Evolutionary conservation across 2,113 vertebrate genomes (phyloP).

Genomic region (Ranitomeya variabilis): DNA sequence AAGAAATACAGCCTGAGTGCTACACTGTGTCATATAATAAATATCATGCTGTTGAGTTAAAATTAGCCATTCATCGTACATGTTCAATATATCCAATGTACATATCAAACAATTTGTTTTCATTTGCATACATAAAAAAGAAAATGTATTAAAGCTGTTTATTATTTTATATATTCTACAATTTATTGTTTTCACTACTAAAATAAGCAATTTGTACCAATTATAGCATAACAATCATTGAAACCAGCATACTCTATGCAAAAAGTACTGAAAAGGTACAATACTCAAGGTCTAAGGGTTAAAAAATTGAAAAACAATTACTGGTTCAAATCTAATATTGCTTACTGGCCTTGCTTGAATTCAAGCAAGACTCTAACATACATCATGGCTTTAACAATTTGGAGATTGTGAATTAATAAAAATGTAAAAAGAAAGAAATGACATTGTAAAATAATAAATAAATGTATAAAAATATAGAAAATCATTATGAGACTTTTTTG

Average conservation of each 20-base stretch:
- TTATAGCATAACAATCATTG: conserved; percentile 67
- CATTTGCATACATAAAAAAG: conserved; percentile 60
- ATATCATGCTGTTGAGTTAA: conserved; percentile 52
- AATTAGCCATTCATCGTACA: conserved; percentile 33
- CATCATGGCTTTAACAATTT: conserved; percentile 67
- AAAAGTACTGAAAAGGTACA: conserved; percentile 66
- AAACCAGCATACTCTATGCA: conserved; percentile 64
- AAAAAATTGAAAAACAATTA: conserved; percentile 66
- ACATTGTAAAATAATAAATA: not conserved
- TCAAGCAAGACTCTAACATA: conserved; percentile 68
- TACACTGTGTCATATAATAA: conserved; percentile 53
- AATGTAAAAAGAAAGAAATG: not conserved
- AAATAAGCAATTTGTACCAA: conserved; percentile 63
- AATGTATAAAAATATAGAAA: conserved; percentile 30
- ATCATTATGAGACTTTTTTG: conserved; percentile 35
- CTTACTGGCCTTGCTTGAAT: conserved; percentile 70
- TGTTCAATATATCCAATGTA: conserved; percentile 33
- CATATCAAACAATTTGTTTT: conserved; percentile 61
- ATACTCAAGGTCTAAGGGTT: conserved; percentile 64
- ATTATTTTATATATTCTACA: conserved; percentile 64
- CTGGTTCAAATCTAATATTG: conserved; percentile 70
- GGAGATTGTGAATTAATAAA: conserved; percentile 8
- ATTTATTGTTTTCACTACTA: conserved; percentile 62
- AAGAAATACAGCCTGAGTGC: conserved; percentile 62
- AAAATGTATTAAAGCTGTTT: conserved; percentile 65